phyloP scores from a whole-genome alignment of 1,140 invertebrate species.

The Eriosoma lanigerum region DNA sequence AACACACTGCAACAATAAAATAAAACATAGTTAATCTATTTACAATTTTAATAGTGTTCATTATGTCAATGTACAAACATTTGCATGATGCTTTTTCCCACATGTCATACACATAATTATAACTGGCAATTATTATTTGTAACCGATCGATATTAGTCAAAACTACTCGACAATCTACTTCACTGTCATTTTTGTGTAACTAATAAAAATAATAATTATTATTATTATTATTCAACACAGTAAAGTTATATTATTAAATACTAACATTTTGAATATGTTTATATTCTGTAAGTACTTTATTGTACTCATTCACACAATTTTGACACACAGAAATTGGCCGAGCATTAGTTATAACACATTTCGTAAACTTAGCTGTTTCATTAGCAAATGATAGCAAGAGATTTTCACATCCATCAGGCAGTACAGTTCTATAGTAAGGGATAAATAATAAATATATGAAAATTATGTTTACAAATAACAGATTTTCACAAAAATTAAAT shows the following conservation, averaged over 20 bases:
- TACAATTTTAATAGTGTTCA: not conserved
- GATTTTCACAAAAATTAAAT: not conserved
- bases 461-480: not conserved
- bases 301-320: conserved; percentile 52
- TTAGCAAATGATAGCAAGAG: conserved; percentile 53
- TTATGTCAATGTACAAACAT: conserved; percentile 51
- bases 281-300: conserved; percentile 40
- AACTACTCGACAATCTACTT: conserved; percentile 53
- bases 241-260: not conserved
- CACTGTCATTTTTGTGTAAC: conserved; percentile 44
- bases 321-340: conserved; percentile 53
- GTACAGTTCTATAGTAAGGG: not conserved
- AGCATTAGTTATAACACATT: conserved; percentile 53
- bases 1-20: conserved; percentile 12
- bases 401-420: conserved; percentile 52
- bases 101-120: conserved; percentile 53
- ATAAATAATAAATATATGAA: not conserved
- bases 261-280: conserved; percentile 46
- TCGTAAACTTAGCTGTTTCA: conserved; percentile 53
- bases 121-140: conserved; percentile 54
- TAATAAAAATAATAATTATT: not conserved
- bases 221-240: not conserved
- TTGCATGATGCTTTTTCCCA: conserved; percentile 54
- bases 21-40: not conserved
- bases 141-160: conserved; percentile 55